Conservation (phyloP, 2,888 invertebrate genomes). For the Rhagium mordax region DNA sequence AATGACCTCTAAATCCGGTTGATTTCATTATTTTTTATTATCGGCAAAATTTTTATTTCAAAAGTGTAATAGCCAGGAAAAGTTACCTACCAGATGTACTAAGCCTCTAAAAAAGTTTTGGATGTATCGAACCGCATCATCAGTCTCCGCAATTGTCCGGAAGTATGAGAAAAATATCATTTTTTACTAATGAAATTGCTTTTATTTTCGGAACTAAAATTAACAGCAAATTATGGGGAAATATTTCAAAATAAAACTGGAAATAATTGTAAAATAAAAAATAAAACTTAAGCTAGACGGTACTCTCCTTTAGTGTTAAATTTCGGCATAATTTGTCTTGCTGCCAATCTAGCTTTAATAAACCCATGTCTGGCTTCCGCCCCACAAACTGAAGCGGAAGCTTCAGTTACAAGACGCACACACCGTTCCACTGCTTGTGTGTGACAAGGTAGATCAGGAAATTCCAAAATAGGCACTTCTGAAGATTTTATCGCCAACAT, state of each 20-base stretch:
- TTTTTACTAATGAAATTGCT: too few relatives aligned
- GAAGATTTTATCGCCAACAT: not conserved
- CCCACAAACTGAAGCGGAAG: conserved; percentile 14
- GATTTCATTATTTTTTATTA: not conserved
- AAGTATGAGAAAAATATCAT: too few relatives aligned
- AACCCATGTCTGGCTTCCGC: conserved; percentile 2
- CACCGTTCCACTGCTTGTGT: conserved; percentile 15
- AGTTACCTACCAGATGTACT: not conserved
- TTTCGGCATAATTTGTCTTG: not conserved
- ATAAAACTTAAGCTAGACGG: not conserved
- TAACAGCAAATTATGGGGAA: not conserved
- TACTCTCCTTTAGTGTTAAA: not conserved
- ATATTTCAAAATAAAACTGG: not conserved
- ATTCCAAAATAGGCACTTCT: not conserved
- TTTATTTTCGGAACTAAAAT: not conserved
- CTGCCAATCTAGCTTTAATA: not conserved
- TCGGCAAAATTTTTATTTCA: not conserved
- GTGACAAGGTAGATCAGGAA: not conserved
- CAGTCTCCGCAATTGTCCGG: too few relatives aligned
- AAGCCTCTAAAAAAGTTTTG: too few relatives aligned
- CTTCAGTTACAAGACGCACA: conserved; percentile 8
- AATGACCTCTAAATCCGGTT: not conserved
- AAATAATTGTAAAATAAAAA: not conserved
- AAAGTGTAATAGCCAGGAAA: not conserved
- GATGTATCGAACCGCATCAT: too few relatives aligned